Conservation (phyloP, 2,888 invertebrate genomes). For the Leucozona laternaria region DNA sequence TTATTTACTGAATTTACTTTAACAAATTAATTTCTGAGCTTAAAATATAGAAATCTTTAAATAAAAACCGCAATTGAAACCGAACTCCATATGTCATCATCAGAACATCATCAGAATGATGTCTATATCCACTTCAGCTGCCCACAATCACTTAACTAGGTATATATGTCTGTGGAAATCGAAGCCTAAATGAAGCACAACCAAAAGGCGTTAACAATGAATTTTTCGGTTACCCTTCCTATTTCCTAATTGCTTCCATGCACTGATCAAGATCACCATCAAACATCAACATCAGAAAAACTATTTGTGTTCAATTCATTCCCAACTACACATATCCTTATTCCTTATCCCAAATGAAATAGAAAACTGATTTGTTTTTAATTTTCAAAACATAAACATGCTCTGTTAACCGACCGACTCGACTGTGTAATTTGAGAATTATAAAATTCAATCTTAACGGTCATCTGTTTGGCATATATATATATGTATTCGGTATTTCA, state of each 20-base stretch:
- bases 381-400: constrained; percentile 49
- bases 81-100: constrained; percentile 33
- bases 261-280: neutral
- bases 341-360: constrained; percentile 7
- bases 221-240: constrained; percentile 64
- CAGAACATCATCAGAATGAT: constrained; percentile 3
- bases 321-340: constrained; percentile 5
- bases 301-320: neutral
- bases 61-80: too few species aligned
- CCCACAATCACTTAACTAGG: constrained; percentile 16
- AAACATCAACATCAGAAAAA: constrained; percentile 6
- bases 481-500: neutral
- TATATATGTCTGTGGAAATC: constrained; percentile 32
- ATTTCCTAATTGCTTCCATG: constrained; percentile 62
- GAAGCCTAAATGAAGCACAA: constrained; percentile 19
- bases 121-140: constrained; percentile 45
- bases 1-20: too few species aligned
- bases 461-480: constrained; percentile 62
- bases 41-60: too few species aligned
- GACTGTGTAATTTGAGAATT: constrained; percentile 59
- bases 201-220: constrained; percentile 54
- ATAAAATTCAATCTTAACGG: constrained; percentile 33
- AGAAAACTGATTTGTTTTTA: constrained; percentile 46
- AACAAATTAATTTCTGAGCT: too few species aligned
- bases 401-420: neutral